Conservation (phyloP, 2,888 invertebrate genomes). For the Escarpia spicata region DNA sequence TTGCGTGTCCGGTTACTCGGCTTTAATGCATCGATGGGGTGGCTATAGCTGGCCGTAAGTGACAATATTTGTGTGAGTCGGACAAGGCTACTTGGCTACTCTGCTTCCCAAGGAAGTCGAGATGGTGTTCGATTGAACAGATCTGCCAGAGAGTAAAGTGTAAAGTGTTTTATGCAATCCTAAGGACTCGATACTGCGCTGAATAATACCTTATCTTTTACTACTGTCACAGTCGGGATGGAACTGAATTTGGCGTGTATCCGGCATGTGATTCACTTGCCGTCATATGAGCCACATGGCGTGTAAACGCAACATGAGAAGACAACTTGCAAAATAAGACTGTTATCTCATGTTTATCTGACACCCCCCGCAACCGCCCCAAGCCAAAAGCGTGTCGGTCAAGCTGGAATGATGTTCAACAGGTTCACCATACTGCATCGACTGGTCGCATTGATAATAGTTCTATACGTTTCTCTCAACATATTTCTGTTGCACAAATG, state of each 20-base stretch:
- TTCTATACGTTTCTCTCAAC: neutral
- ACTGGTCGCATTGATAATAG: neutral
- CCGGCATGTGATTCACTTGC: neutral
- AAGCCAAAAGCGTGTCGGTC: neutral
- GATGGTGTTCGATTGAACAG: too few relatives aligned
- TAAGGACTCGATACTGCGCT: too few relatives aligned
- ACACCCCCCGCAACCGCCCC: neutral
- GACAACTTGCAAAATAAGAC: neutral
- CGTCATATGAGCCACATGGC: neutral
- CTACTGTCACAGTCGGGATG: neutral
- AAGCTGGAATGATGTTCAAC: neutral
- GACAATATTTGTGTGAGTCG: neutral
- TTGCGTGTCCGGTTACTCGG: neutral
- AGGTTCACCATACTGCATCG: neutral
- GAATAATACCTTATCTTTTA: neutral
- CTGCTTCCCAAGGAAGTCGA: neutral
- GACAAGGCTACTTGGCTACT: neutral
- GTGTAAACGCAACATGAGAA: neutral
- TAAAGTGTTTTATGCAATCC: too few relatives aligned
- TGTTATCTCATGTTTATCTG: neutral
- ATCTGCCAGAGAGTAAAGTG: too few relatives aligned
- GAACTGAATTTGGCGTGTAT: neutral
- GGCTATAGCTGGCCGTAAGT: neutral
- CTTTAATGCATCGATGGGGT: neutral
- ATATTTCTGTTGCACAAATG: constrained; percentile 2